These are phyloP conservation scores for Caerostris extrusa DNA, from an alignment of 1,140 invertebrate species.

Conservation along the genomic window DNA sequence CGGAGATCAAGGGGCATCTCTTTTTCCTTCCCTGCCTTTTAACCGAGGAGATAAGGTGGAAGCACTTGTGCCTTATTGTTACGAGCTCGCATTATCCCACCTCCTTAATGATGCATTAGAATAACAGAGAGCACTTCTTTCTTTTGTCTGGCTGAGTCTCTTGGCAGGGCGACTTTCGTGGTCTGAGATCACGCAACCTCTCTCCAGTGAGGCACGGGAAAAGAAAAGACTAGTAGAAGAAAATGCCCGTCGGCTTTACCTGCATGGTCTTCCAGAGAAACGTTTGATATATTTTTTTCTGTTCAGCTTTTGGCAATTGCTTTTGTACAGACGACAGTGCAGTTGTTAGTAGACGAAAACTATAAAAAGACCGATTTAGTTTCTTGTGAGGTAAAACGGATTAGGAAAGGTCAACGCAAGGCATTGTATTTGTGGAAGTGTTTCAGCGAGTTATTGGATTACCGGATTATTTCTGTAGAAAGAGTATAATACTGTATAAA, in stretches of 20 bases:
- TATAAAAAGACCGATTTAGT: no score
- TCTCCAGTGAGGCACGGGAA: neutral
- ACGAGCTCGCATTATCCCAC: neutral
- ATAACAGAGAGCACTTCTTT: neutral
- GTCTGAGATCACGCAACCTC: neutral
- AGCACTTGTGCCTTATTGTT: neutral
- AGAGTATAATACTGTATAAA: no score
- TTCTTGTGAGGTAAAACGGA: no score
- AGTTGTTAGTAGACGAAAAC: no score
- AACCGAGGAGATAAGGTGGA: neutral
- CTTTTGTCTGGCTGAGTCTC: neutral
- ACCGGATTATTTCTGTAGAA: no score
- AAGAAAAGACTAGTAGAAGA: neutral
- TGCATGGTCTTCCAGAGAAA: neutral
- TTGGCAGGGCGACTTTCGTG: neutral
- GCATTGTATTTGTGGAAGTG: no score
- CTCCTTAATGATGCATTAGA: slow-evolving; percentile 44
- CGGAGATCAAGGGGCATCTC: neutral
- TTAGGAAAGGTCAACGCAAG: no score
- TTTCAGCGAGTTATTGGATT: no score
- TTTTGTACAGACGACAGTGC: neutral
- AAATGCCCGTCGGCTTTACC: neutral
- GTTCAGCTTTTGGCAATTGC: neutral
- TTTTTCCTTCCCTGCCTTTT: neutral
- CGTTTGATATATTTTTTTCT: neutral